A percentile compares a stretch with the other conserved stretches of the same genome.
Conservation (phyloP, 1,140 invertebrate genomes). For the Aphaenogaster floridana region DNA sequence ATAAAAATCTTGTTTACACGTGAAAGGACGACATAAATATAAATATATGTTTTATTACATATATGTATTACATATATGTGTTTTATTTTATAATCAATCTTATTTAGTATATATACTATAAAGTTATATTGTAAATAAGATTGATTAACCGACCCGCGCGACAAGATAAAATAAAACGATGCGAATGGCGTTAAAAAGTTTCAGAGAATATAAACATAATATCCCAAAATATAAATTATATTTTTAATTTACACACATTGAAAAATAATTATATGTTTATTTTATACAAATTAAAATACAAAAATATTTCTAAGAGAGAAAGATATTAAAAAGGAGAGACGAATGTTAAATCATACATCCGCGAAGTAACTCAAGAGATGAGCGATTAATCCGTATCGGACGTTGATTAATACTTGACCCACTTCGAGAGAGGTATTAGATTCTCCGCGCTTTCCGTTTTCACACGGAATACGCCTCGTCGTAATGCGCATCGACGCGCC, state of each 20-base stretch:
- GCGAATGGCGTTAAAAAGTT: not conserved
- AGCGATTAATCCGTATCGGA: not conserved
- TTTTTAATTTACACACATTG: not conserved
- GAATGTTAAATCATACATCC: not conserved
- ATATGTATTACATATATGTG: too few relatives aligned
- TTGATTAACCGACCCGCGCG: not conserved
- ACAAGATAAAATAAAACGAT: not conserved
- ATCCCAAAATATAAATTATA: not conserved
- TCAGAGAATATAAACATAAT: not conserved
- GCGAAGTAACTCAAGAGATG: not conserved
- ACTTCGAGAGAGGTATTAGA: not conserved
- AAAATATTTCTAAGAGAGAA: not conserved
- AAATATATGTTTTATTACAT: too few relatives aligned
- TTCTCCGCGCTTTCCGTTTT: slow-evolving; percentile 30
- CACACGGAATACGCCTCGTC: not conserved
- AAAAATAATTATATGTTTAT: not conserved
- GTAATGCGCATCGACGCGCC: not conserved
- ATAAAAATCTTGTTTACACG: slow-evolving; percentile 8
- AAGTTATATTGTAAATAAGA: not conserved
- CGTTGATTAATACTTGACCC: not conserved
- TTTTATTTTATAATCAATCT: too few relatives aligned
- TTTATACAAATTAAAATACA: not conserved
- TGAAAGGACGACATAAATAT: not conserved
- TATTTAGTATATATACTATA: too few relatives aligned
- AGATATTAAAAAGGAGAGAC: not conserved